A percentile compares a stretch with the other conserved stretches of the same genome.
phyloP scores from a whole-genome alignment of 2,113 vertebrate species.

The Oncorhynchus kisutch region DNA sequence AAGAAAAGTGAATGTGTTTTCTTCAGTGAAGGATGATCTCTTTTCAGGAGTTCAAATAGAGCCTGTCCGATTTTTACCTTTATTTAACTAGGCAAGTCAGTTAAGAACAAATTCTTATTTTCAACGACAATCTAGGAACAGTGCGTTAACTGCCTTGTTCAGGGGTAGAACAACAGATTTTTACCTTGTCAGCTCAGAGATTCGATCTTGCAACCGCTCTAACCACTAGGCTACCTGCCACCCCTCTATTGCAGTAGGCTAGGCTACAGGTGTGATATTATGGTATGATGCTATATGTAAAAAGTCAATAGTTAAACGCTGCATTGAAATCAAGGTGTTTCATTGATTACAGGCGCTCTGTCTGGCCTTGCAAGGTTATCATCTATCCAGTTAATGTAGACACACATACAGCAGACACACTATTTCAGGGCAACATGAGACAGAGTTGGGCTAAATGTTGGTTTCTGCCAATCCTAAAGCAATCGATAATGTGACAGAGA shows the following conservation, averaged over 20 bases:
- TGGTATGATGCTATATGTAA: neutral
- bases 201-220: too few species aligned
- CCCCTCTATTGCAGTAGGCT: neutral
- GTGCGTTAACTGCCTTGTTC: too few species aligned
- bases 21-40: neutral
- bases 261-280: neutral
- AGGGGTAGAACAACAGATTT: too few species aligned
- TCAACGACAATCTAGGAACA: too few species aligned
- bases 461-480: slow-evolving; percentile 9
- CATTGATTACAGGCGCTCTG: neutral
- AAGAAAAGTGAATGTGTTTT: neutral
- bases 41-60: neutral
- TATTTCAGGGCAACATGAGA: slow-evolving; percentile 15
- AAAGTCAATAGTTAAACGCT: neutral
- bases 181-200: too few species aligned
- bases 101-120: too few species aligned
- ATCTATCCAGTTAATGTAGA: neutral
- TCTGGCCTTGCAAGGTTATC: neutral
- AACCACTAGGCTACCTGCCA: too few species aligned
- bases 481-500: slow-evolving; percentile 4
- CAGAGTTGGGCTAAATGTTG: neutral
- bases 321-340: neutral
- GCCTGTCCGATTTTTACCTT: too few species aligned
- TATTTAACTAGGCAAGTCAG: too few species aligned
- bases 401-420: slow-evolving; percentile 2